phyloP scores from a whole-genome alignment of 2,113 vertebrate species.

The Thalassarche chlororhynchos region DNA sequence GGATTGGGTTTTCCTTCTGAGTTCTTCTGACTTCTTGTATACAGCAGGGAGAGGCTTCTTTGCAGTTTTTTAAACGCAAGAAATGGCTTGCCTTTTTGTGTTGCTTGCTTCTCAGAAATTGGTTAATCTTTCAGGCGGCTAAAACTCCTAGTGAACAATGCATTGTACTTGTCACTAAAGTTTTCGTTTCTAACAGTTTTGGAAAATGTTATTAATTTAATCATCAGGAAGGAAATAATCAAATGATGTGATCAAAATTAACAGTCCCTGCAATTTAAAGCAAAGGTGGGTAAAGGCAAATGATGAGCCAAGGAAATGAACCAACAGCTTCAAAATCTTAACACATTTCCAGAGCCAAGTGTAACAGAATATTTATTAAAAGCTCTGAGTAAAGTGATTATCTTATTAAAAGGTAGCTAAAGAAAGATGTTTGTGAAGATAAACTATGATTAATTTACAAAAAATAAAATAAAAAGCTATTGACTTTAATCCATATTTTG shows the following conservation, averaged over 20 bases:
- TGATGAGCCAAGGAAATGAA: background rate
- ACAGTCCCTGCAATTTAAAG: background rate
- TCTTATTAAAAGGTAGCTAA: background rate
- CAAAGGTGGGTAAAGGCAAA: background rate
- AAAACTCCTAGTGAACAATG: background rate
- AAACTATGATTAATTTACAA: background rate
- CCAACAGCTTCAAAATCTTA: background rate
- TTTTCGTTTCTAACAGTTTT: background rate
- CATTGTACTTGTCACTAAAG: background rate
- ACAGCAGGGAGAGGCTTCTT: background rate
- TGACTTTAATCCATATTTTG: background rate
- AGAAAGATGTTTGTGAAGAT: background rate
- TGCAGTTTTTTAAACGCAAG: background rate
- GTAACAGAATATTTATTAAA: background rate
- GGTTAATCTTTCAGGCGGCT: background rate
- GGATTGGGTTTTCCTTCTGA: background rate
- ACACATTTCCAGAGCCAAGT: background rate
- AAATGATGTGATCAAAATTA: background rate
- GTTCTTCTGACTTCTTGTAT: background rate
- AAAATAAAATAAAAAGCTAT: background rate
- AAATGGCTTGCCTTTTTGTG: background rate
- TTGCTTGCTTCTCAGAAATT: background rate
- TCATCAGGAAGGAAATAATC: background rate
- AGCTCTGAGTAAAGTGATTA: background rate
- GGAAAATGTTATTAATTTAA: background rate